Base-by-base conservation (phyloP, 30 jellyfish, hydroid and myxozoan genomes). In the Hydra vulgaris region DNA sequence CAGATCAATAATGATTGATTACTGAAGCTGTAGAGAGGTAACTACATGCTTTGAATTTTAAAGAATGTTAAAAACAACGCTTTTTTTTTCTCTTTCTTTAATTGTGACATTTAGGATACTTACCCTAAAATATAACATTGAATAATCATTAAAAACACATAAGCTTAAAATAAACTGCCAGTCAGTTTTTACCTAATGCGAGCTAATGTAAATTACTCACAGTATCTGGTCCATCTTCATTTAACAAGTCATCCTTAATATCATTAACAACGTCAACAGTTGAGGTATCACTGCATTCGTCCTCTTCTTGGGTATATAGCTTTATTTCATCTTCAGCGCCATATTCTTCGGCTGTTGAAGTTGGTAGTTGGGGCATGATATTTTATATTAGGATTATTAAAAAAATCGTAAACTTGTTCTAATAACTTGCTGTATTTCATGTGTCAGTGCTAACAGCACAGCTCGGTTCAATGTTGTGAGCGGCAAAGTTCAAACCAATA, bases 241-340 rank as follows among this genome's bases (percentile, higher is more conserved):
- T 90, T 53, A 89, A 66, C 79, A 90, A 77, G 86, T 90, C 97
- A 19, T 84, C 87, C 81, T 90, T 90, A 61, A 90, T 90, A 83
- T 90, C 97, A 81, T 90, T 90, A 26, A 90, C 97, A 24, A 90
- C 97, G 78, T 90, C 97, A 71, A 90, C 96, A 15, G 88, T 90
- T 74, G 97, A 90, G 76, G 88, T 86, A 66, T 90, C 97, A 27
- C 95, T 79, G 73, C 96, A 93, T 20, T 90, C 97, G 27, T 82
- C 97, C 66, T 90, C 97, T 68, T 90, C 97, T 69, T 86, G 96
- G 69, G 84, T 76, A 72, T 86, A 90, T 25, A 81, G 96, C 72
- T 86, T 90, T 0, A 85, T 88, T 83, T 90, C 97, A 74, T 90
- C 97, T 25, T 90, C 96, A 17, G 97, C 97, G 26, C 97, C 97